phyloP scores from a whole-genome alignment of 2,888 invertebrate genomes.

The Polyommatus icarus region DNA sequence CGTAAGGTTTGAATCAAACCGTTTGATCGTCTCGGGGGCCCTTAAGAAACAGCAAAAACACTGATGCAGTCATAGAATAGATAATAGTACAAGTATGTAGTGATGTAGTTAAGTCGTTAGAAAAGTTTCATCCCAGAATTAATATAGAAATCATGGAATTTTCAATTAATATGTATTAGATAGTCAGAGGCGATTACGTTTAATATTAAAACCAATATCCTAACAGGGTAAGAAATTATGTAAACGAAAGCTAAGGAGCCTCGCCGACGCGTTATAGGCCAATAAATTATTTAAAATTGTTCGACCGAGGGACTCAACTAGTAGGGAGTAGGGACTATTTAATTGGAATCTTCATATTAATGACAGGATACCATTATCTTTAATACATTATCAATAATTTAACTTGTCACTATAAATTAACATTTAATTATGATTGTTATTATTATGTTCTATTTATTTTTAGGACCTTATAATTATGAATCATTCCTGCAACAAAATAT shows the following conservation, averaged over 20 bases:
- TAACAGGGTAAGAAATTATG: slow-evolving; percentile 2
- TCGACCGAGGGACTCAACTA: not conserved
- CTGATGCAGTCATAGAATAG: not conserved
- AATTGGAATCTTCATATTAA: slow-evolving; percentile 19
- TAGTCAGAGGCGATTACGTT: slow-evolving; percentile 7
- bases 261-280: not conserved
- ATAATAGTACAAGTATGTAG: too few relatives aligned
- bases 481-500: not conserved
- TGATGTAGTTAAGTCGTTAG: not conserved
- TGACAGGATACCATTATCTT: slow-evolving; percentile 28
- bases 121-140: not conserved
- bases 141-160: slow-evolving; percentile 7
- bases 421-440: not conserved
- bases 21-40: too few relatives aligned
- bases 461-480: slow-evolving; percentile 1
- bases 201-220: not conserved
- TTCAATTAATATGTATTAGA: slow-evolving; percentile 14
- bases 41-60: not conserved
- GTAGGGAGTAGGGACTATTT: not conserved
- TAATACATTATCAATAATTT: slow-evolving; percentile 17
- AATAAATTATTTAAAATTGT: slow-evolving; percentile 7
- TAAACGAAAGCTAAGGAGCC: slow-evolving; percentile 22
- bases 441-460: slow-evolving; percentile 14
- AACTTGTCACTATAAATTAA: slow-evolving; percentile 9
- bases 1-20: too few relatives aligned